A percentile compares a stretch with the other conserved stretches of the same genome.
Evolutionary conservation across 2,113 vertebrate genomes (phyloP).

Genomic region (Heterotilapia buettikoferi): DNA sequence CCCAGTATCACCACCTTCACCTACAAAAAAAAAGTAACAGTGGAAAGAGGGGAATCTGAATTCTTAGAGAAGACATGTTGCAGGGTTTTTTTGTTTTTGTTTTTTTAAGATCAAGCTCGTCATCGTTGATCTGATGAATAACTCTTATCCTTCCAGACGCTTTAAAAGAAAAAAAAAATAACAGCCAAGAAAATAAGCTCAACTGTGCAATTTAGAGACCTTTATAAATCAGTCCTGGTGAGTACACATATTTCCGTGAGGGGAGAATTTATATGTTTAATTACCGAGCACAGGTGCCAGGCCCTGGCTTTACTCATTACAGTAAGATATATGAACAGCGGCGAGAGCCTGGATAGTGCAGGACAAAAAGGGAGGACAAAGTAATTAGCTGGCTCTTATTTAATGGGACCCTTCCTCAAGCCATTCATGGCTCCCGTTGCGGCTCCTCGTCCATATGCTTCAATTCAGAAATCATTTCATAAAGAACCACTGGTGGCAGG

Average conservation of each 20-base stretch:
- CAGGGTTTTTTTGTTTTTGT: not conserved
- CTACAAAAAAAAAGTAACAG: not conserved
- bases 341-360: slow-evolving; percentile 50
- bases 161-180: not conserved
- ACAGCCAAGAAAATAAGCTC: slow-evolving; percentile 68
- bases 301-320: slow-evolving; percentile 74
- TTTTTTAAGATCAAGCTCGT: slow-evolving; percentile 46
- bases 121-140: slow-evolving; percentile 54
- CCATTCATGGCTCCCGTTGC: slow-evolving; percentile 41
- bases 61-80: slow-evolving; percentile 23
- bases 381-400: slow-evolving; percentile 75
- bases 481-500: slow-evolving; percentile 63
- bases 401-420: slow-evolving; percentile 71
- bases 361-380: slow-evolving; percentile 77
- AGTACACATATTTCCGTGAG: slow-evolving; percentile 73
- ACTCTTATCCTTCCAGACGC: slow-evolving; percentile 38
- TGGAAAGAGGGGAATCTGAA: slow-evolving; percentile 14
- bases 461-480: slow-evolving; percentile 66
- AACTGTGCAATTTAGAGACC: slow-evolving; percentile 69
- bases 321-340: slow-evolving; percentile 74
- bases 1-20: not conserved
- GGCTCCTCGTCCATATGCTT: slow-evolving; percentile 64
- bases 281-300: slow-evolving; percentile 75
- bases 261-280: slow-evolving; percentile 82
- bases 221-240: slow-evolving; percentile 72